Evolutionary conservation across 2,797 vertebrate genomes (phyloP).

Genomic region (Sebastes flavidus): DNA sequence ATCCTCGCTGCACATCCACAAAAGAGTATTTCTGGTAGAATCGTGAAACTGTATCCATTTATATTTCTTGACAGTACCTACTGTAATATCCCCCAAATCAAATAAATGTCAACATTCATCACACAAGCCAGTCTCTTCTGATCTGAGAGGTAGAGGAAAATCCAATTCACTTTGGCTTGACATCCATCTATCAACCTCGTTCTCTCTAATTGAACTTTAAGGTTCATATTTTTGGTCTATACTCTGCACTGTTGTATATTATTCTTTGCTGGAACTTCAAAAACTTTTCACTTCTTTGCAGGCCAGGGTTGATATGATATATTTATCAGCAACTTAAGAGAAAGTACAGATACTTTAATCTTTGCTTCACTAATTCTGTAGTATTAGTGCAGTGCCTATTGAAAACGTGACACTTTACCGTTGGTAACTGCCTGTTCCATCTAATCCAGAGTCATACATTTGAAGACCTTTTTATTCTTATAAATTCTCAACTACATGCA

Average conservation of each 20-base stretch:
- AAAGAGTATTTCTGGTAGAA: conserved; percentile 68
- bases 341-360: neutral
- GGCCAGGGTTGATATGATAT: neutral
- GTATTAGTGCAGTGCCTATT: neutral
- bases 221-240: conserved; percentile 50
- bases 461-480: neutral
- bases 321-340: neutral
- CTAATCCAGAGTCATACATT: neutral
- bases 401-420: neutral
- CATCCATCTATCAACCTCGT: conserved; percentile 71
- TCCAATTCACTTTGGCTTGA: conserved; percentile 68
- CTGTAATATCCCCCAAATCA: conserved; percentile 81
- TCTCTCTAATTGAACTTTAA: conserved; percentile 65
- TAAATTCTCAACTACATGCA: neutral
- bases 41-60: conserved; percentile 79
- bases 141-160: conserved; percentile 67
- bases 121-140: conserved; percentile 65
- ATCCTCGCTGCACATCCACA: conserved; percentile 50
- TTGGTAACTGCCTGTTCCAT: neutral
- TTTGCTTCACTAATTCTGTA: neutral
- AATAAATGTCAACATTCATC: conserved; percentile 82
- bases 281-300: conserved; percentile 1
- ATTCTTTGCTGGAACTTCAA: conserved; percentile 7
- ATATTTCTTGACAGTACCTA: conserved; percentile 79
- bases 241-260: conserved; percentile 29